A percentile compares a stretch with the other conserved stretches of the same genome.
phyloP scores from a whole-genome alignment of 2,797 vertebrate genomes.

The Coilia nasus region DNA sequence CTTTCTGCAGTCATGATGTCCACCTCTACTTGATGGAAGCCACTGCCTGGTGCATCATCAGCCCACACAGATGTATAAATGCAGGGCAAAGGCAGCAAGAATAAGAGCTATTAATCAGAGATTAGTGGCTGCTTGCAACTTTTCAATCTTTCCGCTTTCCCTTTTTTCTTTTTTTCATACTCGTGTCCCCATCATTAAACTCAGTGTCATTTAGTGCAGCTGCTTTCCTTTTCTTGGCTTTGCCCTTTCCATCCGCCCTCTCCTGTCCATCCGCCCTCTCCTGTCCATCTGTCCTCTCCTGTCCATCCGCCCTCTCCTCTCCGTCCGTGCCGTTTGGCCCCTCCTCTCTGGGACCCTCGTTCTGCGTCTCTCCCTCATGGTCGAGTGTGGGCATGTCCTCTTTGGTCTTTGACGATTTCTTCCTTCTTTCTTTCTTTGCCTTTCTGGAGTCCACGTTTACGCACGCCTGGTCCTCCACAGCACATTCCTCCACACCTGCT shows the following conservation, averaged over 20 bases:
- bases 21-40: neutral
- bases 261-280: conserved; percentile 24
- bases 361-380: neutral
- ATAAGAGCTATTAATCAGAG: neutral
- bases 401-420: conserved; percentile 46
- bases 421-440: conserved; percentile 54
- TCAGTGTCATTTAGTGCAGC: neutral
- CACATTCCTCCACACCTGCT: conserved; percentile 23
- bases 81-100: neutral
- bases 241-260: neutral
- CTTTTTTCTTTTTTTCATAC: conserved; percentile 57
- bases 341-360: neutral
- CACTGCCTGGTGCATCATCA: neutral
- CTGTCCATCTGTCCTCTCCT: conserved; percentile 27
- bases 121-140: neutral
- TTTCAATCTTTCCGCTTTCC: conserved; percentile 50
- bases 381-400: neutral
- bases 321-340: conserved; percentile 9
- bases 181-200: conserved; percentile 35
- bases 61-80: neutral
- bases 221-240: conserved; percentile 44
- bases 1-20: too few species aligned
- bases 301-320: conserved; percentile 28
- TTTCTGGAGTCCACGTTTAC: conserved; percentile 21
- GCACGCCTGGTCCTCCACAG: neutral